Percentiles rank a stretch among this genome's conserved stretches.
Evolutionary conservation across 2,113 vertebrate genomes (phyloP).

Genomic region (human): DNA sequence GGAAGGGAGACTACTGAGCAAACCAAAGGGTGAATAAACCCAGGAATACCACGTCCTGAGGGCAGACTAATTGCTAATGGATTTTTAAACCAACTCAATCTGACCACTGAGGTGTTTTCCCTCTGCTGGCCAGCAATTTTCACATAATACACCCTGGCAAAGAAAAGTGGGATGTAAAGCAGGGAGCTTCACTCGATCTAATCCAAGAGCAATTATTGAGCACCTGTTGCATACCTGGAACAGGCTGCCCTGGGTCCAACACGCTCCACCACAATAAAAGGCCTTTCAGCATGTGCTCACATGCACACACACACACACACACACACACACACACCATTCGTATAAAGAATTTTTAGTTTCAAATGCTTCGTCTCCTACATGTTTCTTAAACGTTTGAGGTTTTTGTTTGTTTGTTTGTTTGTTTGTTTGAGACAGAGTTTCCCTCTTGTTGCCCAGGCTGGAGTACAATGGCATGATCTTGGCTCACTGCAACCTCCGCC

Average conservation of each 20-base stretch:
- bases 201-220: not conserved
- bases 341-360: not conserved
- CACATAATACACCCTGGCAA: not conserved
- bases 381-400: not conserved
- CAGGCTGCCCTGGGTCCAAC: accelerated
- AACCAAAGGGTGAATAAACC: not conserved
- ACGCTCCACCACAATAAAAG: accelerated
- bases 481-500: not conserved
- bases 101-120: not conserved
- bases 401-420: not conserved
- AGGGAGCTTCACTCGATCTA: not conserved
- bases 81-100: not conserved
- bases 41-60: accelerated
- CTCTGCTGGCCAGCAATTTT: not conserved
- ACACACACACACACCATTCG: not conserved
- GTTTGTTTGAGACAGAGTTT: not conserved
- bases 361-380: not conserved
- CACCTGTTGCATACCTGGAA: not conserved
- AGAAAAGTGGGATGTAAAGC: not conserved
- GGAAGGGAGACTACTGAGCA: accelerated
- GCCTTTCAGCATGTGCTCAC: too few relatives aligned
- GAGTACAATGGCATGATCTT: not conserved
- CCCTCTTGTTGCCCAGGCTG: not conserved
- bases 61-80: too few relatives aligned
- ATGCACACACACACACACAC: not conserved